Conservation (phyloP, 2,797 vertebrate species). For the Silurus lanzhouensis region DNA sequence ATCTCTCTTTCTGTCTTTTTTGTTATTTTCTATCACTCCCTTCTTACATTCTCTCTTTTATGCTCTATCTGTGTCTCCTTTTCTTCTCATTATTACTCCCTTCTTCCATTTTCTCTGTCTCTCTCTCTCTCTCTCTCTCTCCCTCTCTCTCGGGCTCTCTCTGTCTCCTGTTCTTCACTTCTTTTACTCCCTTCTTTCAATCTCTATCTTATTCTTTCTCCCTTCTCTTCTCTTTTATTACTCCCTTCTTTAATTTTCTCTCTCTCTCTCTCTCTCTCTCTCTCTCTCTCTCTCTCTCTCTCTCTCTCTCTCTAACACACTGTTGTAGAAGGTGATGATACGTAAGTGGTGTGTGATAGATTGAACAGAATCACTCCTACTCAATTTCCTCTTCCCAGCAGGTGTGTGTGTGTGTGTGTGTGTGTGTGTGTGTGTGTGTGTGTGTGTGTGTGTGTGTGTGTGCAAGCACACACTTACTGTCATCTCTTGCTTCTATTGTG, state of each 20-base stretch:
- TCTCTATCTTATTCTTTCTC: background rate
- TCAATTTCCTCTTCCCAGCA: slow-evolving; percentile 36
- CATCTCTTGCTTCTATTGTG: slow-evolving; percentile 40
- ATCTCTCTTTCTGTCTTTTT: background rate
- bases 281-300: background rate
- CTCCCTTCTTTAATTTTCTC: background rate
- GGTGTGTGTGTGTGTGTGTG: slow-evolving; percentile 18
- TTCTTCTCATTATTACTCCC: too few relatives aligned
- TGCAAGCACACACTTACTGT: background rate
- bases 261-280: background rate
- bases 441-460: background rate
- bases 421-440: slow-evolving; percentile 28
- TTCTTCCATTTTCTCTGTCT: background rate
- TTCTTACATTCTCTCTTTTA: background rate
- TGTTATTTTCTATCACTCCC: background rate
- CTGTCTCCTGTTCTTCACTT: background rate
- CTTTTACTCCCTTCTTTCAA: too few relatives aligned
- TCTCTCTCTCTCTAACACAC: background rate
- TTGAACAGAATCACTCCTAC: slow-evolving; percentile 25
- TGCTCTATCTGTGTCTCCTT: background rate
- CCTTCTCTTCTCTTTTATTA: background rate
- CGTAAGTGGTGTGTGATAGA: slow-evolving; percentile 39
- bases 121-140: background rate
- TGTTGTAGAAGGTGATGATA: slow-evolving; percentile 12
- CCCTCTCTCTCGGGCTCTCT: background rate